These are phyloP conservation scores for Pteropus alecto DNA, from an alignment of 2,113 vertebrate species.

Conservation along the genomic window DNA sequence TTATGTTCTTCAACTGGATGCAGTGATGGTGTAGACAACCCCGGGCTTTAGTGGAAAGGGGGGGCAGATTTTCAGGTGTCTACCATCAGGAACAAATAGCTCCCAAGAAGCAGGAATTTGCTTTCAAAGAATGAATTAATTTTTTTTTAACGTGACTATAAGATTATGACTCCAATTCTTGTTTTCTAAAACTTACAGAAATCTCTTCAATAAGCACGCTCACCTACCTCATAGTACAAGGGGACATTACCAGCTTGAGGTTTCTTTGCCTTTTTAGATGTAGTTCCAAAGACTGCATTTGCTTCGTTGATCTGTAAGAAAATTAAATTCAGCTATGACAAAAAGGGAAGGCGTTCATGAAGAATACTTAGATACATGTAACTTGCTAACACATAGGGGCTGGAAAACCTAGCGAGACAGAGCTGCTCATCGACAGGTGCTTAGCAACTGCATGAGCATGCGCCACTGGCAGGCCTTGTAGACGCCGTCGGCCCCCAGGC, in stretches of 20 bases:
- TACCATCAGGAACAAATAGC: not conserved
- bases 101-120: not conserved
- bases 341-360: not conserved
- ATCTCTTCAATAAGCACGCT: not conserved
- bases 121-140: not conserved
- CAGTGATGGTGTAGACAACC: not conserved
- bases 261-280: slow-evolving; percentile 86
- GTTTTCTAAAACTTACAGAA: not conserved
- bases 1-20: not conserved
- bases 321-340: slow-evolving; percentile 33
- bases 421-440: fast-evolving
- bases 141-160: not conserved
- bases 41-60: not conserved
- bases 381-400: not conserved
- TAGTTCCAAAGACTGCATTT: slow-evolving; percentile 49
- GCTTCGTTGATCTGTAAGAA: slow-evolving; percentile 87
- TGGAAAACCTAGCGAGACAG: not conserved
- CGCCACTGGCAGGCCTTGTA: not conserved
- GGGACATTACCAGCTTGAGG: slow-evolving; percentile 54
- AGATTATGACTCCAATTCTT: not conserved
- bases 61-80: not conserved
- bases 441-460: fast-evolving
- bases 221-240: slow-evolving; percentile 88
- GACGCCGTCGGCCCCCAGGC: not conserved
- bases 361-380: not conserved